Evolutionary conservation across 2,797 vertebrate genomes (phyloP), one percentile per base, ranked within the genome.

Genomic region (Harpagifer antarcticus): DNA sequence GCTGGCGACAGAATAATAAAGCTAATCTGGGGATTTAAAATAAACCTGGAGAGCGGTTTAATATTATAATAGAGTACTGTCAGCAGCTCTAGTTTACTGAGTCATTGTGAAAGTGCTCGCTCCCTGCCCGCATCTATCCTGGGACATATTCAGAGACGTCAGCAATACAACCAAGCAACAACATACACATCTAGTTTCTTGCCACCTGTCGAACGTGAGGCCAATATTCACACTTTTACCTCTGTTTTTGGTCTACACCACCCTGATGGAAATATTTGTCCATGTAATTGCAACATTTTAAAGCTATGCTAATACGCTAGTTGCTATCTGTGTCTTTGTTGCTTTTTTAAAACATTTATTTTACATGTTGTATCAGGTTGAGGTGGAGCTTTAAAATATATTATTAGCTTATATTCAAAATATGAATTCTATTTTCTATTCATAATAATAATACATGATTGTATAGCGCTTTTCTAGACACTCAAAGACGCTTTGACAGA

Each of bases 1-100:
- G 62, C 62, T 80, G 66, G 59, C 78, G 82, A 83, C 63, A 81
- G 76, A 87, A 90, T 68, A 82, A 82, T 80, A 76, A 78, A 78
- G 47, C 62, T 82, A 81, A 88, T 85, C 60, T 67, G 68, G 75
- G 82, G 77, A 74, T 84, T 86, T 61, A 64, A 68, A 44, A 55
- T 27, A 48, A 52, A 44, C 31, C 70, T 61, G 33, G 31, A 50
- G 61, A 65, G 53, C 59, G 80, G 50, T 78, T 76, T 78, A 63
- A 82, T 79, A 74, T 86, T 71, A 72, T 42, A 71, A 72, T 47
- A 71, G 49, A 61, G 56, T 58, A 5, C 59, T 67, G 50, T 74
- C 58, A 74, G 73, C 58, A 74, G 23, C 48, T 62, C 37, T 23
- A 56, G 20, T 66, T 5, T 27, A 13, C 3, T 40, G 64, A 74